Evolutionary conservation across 1,140 invertebrate species (phyloP), one percentile per base, ranked within the genome.

Genomic region (Cylas formicarius): DNA sequence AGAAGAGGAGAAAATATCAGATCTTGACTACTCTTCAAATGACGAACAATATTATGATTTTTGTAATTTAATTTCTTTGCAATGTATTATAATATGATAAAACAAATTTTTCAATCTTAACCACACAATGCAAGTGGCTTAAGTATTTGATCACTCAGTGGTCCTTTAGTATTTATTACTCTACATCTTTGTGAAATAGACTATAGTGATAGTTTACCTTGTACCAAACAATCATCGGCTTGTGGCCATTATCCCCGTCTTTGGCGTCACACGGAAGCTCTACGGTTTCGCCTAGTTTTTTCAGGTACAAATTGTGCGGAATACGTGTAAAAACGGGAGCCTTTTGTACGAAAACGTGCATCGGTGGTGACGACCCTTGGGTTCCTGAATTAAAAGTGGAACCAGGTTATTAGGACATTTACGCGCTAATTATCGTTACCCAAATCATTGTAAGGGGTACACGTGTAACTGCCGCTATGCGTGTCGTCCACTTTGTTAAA

Each of bases 291-390:
- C 85, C 86, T n/a, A 86, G 65, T 62, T 86, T 85, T 48, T 78
- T 74, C 62, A 90, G 77, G 67, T 90, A 90, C 49, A 90, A 69
- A 54, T 83, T 79, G 61, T 84, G 81, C 9, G 88, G 87, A 1
- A 77, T 80, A 9, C 80, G 67, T 1, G 76, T 79, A 63, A 90
- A 86, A 36, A 82, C 72, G 8, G 87, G 87, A 13, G 87, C 85
- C 31, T 82, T 80, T 71, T 87, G 83, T 29, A 97, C 91, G 56
- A 91, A 75, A 48, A 97, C 90, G 59, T 85, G 81, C 64, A 95
- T 92, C 5, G 78, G 73, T 21, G 81, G 78, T 28, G 90, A 94
- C 10, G 86, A 76, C 1, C 90, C 87, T 36, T 83, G 84, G 4
- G 84, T 83, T 14, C 90, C 92, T 48, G 17, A 36, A 21, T 13